Evolutionary conservation across 1,140 invertebrate genomes (phyloP).

Genomic region (Drosophila albomicans): DNA sequence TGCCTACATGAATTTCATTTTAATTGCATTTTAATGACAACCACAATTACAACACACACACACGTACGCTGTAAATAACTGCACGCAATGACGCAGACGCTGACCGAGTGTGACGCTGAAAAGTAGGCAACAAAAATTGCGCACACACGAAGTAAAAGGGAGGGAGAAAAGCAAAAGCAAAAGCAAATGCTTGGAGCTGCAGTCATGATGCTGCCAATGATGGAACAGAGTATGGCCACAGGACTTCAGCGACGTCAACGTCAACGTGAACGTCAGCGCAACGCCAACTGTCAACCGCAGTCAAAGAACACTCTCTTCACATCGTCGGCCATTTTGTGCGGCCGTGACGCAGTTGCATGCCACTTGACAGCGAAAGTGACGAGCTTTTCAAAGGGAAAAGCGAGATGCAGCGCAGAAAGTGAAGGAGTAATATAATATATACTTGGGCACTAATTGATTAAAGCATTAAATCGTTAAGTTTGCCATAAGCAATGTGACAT

Average conservation of each 20-base stretch:
- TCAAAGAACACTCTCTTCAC: conserved; percentile 18
- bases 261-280: conserved; percentile 1
- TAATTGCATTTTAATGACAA: conserved; percentile 45
- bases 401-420: not conserved
- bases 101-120: conserved; percentile 12
- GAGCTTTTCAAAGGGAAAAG: not conserved
- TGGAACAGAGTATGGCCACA: not conserved
- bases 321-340: conserved; percentile 29
- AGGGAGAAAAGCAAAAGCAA: not conserved
- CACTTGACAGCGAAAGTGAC: conserved; percentile 46
- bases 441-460: not conserved
- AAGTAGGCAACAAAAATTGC: conserved; percentile 42
- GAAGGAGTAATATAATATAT: too few species aligned
- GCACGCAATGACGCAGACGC: conserved; percentile 1
- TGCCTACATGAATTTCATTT: conserved; percentile 39
- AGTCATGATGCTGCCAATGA: conserved; percentile 20
- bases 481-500: not conserved
- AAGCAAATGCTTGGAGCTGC: not conserved
- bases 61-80: conserved; percentile 7
- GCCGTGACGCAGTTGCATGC: conserved; percentile 25
- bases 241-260: conserved; percentile 17
- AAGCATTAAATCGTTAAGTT: not conserved
- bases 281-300: conserved; percentile 29
- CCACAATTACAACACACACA: conserved; percentile 14
- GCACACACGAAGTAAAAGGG: not conserved